Conservation (phyloP, 2,888 invertebrate genomes). For the Conistra vaccinii region DNA sequence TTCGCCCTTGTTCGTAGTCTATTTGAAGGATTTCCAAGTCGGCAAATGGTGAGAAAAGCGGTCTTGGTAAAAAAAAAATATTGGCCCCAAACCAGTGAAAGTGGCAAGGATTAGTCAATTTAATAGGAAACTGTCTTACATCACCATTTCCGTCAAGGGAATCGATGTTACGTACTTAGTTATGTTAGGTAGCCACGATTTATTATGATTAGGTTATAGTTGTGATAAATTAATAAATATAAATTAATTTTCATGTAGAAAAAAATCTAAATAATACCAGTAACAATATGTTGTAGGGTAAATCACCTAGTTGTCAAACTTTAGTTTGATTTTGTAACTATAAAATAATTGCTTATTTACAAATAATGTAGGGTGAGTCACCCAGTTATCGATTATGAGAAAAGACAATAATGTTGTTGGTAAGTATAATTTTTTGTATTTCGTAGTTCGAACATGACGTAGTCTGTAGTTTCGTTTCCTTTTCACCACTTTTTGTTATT, state of each 20-base stretch:
- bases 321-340: neutral
- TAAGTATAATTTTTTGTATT: neutral
- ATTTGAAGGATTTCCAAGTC: too few relatives aligned
- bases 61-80: neutral
- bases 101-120: constrained; percentile 4
- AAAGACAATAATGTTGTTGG: neutral
- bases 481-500: constrained; percentile 6
- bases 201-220: neutral
- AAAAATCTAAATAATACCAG: neutral
- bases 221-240: neutral
- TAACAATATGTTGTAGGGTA: neutral
- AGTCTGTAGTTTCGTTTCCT: neutral
- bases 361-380: neutral
- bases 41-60: neutral
- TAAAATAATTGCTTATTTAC: neutral
- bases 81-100: neutral
- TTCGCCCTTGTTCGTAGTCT: too few relatives aligned
- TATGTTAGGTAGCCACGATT: too few relatives aligned
- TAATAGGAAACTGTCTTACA: neutral
- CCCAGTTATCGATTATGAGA: neutral
- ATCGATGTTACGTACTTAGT: too few relatives aligned
- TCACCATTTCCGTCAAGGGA: neutral
- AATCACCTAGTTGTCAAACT: neutral
- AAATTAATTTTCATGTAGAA: neutral
- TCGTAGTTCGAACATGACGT: neutral